These are phyloP conservation scores for Caerostris darwini DNA, from an alignment of 1,140 invertebrate genomes.

Conservation along the genomic window DNA sequence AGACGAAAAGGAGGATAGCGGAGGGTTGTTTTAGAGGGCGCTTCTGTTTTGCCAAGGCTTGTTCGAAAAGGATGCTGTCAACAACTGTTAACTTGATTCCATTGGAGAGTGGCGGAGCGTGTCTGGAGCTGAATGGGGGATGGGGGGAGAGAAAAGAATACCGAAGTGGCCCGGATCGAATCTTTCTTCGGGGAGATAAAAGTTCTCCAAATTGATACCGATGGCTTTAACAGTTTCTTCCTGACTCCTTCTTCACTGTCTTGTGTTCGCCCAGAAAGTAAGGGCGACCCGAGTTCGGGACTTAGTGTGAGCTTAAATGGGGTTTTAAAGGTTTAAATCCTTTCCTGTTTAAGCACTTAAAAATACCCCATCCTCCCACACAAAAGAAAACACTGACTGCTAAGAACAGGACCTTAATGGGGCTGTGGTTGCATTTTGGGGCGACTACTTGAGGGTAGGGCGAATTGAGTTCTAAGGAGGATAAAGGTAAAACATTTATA, in stretches of 20 bases:
- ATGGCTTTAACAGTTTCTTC: slow-evolving; percentile 29
- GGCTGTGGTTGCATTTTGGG: neutral
- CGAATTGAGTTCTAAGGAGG: too few species aligned
- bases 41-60: slow-evolving; percentile 25
- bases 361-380: neutral
- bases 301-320: neutral
- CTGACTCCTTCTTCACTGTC: neutral
- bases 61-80: slow-evolving; percentile 62
- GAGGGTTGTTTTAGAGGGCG: slow-evolving; percentile 42
- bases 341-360: neutral
- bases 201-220: slow-evolving; percentile 57
- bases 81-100: slow-evolving; percentile 63
- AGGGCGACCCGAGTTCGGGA: neutral
- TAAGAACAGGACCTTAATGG: neutral
- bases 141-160: slow-evolving; percentile 7
- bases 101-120: slow-evolving; percentile 39
- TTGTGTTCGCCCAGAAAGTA: neutral
- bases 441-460: too few species aligned
- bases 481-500: too few species aligned
- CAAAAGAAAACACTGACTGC: neutral
- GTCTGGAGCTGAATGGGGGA: neutral
- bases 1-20: neutral
- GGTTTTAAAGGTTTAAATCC: neutral
- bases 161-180: neutral
- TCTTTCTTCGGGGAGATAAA: slow-evolving; percentile 25